Evolutionary conservation across 1,140 invertebrate species (phyloP).

Genomic region (Lasaia peninsularis): DNA sequence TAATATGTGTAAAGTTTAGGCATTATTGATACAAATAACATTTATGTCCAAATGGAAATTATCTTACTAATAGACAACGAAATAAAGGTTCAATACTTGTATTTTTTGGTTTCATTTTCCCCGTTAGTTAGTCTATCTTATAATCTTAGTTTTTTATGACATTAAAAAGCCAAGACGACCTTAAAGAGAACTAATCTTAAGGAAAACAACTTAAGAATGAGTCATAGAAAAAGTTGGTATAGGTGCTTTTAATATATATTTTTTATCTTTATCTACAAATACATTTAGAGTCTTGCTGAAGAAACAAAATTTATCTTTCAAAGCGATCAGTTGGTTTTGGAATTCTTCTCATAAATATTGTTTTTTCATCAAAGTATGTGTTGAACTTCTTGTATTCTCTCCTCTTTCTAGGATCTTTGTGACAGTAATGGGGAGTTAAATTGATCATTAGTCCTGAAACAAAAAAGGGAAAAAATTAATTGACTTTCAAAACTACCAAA

Average conservation of each 20-base stretch:
- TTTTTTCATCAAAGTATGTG: constrained; percentile 88
- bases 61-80: constrained; percentile 11
- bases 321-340: constrained; percentile 50
- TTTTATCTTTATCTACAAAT: background rate
- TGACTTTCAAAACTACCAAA: too few species aligned
- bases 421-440: constrained; percentile 79
- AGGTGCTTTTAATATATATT: background rate
- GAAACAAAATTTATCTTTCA: constrained; percentile 33
- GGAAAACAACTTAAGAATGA: too few species aligned
- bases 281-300: background rate
- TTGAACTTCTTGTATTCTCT: constrained; percentile 85
- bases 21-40: constrained; percentile 1
- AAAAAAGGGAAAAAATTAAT: background rate
- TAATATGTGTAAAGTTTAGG: constrained; percentile 5
- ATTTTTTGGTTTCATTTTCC: background rate
- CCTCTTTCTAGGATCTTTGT: constrained; percentile 83
- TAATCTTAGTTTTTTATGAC: too few species aligned
- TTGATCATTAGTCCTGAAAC: constrained; percentile 87
- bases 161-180: too few species aligned
- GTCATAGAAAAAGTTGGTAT: background rate
- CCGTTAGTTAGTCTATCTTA: too few species aligned
- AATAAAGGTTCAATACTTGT: constrained; percentile 7
- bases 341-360: constrained; percentile 78
- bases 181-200: too few species aligned
- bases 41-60: constrained; percentile 11